Evolutionary conservation across 2,113 vertebrate genomes (phyloP), one percentile per base, ranked within the genome.

Genomic region (Rhodinocichla rosea): DNA sequence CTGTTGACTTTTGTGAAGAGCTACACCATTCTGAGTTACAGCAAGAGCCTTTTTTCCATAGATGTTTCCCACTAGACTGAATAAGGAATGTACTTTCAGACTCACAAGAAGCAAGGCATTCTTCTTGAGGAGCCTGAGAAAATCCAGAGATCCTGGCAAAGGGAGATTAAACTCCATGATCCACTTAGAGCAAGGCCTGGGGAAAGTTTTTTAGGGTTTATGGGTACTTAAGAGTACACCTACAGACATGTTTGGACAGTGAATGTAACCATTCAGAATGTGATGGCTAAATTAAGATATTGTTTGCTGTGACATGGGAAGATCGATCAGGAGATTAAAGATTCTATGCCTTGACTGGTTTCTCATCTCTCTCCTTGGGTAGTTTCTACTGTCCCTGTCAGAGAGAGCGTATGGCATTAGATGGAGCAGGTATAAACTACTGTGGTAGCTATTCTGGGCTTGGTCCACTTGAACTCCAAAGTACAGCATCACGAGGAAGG

Each of bases 211-310:
- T 91, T 56, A 75, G 78, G 70, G 6, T 13, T 68, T 56, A 23
- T 26, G 20, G 13, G 13, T 80, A 33, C 24, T 76, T 82, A 82
- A 37, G 13, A 15, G 0, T 69, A 35, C 6, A 49, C 40, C 32
- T 79, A 57, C 33, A 55, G 32, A 32, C 47, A 30, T 56, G 22
- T 71, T 88, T 76, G 67, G 32, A 76, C 39, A 90, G 45, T 56
- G 50, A 83, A 65, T 60, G 10, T 13, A 76, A 69, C 23, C 33
- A 53, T 85, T 82, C 63, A 76, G 23, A 49, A 73, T 50, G 67
- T 92, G 50, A 60, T 83, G 75, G 55, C 32, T 83, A 94, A 85
- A 96, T 90, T 90, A 83, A 94, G 20, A 16, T 78, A 37, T 65
- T 69, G 22, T 64, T 83, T 83, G 15, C 44, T 2, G 1, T 78